These are phyloP conservation scores for Folsomia candida DNA, from an alignment of 2,888 invertebrate species.

Conservation along the genomic window DNA sequence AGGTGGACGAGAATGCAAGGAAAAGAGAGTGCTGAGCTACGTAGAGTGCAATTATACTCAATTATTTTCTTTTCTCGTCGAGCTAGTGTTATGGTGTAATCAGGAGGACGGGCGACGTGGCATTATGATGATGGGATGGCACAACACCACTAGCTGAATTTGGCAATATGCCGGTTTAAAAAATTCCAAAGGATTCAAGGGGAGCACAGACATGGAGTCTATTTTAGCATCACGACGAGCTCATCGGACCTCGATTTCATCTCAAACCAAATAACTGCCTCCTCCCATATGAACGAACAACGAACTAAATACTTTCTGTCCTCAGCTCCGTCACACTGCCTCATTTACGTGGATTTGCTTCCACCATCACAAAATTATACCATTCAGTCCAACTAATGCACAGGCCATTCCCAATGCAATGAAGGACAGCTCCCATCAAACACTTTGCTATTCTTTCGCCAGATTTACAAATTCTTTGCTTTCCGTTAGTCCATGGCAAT, in stretches of 20 bases:
- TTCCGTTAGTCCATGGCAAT: too few relatives aligned
- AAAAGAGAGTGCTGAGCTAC: too few relatives aligned
- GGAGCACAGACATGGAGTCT: slow-evolving; percentile 46
- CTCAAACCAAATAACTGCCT: slow-evolving; percentile 1
- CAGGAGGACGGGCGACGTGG: background rate
- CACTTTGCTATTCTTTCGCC: too few relatives aligned
- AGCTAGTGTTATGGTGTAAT: background rate
- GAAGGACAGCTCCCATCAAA: too few relatives aligned
- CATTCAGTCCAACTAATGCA: too few relatives aligned
- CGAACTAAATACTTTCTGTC: slow-evolving; percentile 8
- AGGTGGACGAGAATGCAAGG: too few relatives aligned
- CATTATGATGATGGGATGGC: background rate
- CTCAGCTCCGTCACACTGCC: background rate
- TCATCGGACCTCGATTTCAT: slow-evolving; percentile 43
- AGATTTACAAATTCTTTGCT: too few relatives aligned
- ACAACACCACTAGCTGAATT: slow-evolving; percentile 25
- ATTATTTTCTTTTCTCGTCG: background rate
- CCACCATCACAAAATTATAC: background rate
- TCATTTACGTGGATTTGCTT: background rate
- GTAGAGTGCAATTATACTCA: background rate
- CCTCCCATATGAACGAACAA: background rate
- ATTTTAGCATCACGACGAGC: slow-evolving; percentile 50
- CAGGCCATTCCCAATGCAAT: too few relatives aligned
- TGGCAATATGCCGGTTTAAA: slow-evolving; percentile 47
- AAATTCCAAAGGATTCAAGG: slow-evolving; percentile 46